phyloP scores from a whole-genome alignment of 2,113 vertebrate genomes.

The Chelonoidis abingdonii region DNA sequence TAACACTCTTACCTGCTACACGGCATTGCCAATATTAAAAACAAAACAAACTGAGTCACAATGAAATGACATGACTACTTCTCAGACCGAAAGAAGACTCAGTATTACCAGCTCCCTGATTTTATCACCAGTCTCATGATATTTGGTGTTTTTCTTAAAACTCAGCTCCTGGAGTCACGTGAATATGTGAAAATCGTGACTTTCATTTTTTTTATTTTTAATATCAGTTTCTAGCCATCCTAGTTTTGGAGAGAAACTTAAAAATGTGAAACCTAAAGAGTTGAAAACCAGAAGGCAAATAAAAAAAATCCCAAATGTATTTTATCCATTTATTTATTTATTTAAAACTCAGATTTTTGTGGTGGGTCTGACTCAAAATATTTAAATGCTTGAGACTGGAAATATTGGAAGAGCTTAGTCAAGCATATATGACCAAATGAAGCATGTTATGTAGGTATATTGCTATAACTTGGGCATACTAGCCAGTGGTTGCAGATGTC shows the following conservation, averaged over 20 bases:
- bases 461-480: background rate
- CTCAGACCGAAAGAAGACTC: background rate
- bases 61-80: background rate
- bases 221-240: background rate
- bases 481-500: background rate
- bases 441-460: background rate
- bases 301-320: background rate
- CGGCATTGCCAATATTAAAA: slow-evolving; percentile 37
- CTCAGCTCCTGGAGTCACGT: slow-evolving; percentile 20
- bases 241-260: background rate
- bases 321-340: background rate
- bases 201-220: background rate
- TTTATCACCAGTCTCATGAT: slow-evolving; percentile 17
- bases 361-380: background rate
- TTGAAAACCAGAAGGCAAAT: slow-evolving; percentile 22
- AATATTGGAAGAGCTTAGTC: background rate
- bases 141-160: background rate
- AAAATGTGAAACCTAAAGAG: background rate
- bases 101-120: slow-evolving; percentile 40
- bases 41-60: slow-evolving; percentile 24
- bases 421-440: background rate
- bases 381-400: background rate
- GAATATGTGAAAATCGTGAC: slow-evolving; percentile 19
- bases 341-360: background rate
- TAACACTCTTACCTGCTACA: slow-evolving; percentile 33